These are phyloP conservation scores for Hyperoplus lanceolatus DNA, from an alignment of 2,797 vertebrate species.

Conservation along the genomic window DNA sequence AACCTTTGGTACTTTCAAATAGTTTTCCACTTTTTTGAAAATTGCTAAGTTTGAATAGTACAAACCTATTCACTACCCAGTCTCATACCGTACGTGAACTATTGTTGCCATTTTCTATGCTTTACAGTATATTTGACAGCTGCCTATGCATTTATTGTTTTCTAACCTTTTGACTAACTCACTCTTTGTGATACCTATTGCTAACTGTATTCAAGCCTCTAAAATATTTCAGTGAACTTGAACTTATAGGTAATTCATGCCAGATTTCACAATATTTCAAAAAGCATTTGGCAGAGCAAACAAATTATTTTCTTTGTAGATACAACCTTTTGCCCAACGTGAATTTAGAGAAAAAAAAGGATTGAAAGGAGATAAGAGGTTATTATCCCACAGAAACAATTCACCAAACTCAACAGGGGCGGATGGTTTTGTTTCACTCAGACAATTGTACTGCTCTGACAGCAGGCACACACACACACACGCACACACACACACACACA, in stretches of 20 bases:
- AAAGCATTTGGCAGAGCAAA: neutral
- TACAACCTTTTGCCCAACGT: slow-evolving; percentile 4
- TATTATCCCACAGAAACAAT: slow-evolving; percentile 52
- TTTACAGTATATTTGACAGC: neutral
- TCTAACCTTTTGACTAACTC: neutral
- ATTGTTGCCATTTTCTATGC: neutral
- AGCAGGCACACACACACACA: slow-evolving; percentile 45
- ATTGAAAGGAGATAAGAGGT: slow-evolving; percentile 34
- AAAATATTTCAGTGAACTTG: neutral
- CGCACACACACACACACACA: slow-evolving; percentile 15
- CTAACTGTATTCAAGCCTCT: neutral
- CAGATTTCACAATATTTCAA: slow-evolving; percentile 3
- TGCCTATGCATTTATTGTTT: neutral
- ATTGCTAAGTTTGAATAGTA: neutral
- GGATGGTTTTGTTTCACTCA: slow-evolving; percentile 43
- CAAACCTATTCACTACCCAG: neutral
- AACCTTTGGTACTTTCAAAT: slow-evolving; percentile 1
- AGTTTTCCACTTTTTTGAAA: slow-evolving; percentile 7
- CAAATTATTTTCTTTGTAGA: slow-evolving; percentile 6
- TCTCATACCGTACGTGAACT: neutral
- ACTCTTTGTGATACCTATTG: no score
- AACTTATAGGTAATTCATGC: neutral
- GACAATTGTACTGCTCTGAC: slow-evolving; percentile 62
- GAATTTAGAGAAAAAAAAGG: slow-evolving; percentile 6
- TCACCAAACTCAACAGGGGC: slow-evolving; percentile 36